Conservation (phyloP, 2,113 vertebrate species). For the Anhinga anhinga region DNA sequence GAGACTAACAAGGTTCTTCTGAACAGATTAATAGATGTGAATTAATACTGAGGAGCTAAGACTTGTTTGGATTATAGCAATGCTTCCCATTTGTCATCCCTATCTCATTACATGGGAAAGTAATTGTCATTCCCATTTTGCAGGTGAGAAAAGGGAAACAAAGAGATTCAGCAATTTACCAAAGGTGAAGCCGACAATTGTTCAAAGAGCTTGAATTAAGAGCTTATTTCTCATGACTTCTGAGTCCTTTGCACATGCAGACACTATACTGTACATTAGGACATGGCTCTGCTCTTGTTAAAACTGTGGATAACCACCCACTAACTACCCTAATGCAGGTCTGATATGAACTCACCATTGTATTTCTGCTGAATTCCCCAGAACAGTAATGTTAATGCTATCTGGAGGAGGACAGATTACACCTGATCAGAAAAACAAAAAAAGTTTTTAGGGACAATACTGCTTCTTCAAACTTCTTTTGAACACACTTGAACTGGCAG, state of each 20-base stretch:
- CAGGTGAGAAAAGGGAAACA: neutral
- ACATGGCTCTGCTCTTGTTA: neutral
- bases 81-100: neutral
- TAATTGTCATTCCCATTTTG: neutral
- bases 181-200: neutral
- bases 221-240: neutral
- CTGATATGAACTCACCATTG: neutral
- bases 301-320: neutral
- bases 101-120: neutral
- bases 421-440: neutral
- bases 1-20: neutral
- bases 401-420: neutral
- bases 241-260: neutral
- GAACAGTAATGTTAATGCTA: neutral
- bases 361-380: neutral
- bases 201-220: neutral
- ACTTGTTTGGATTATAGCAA: neutral
- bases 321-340: neutral
- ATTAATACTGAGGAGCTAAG: neutral
- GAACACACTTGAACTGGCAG: constrained; percentile 6
- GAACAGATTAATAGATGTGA: neutral
- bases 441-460: neutral
- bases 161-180: neutral
- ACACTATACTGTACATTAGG: neutral
- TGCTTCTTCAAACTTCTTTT: neutral